Percentiles rank a stretch among this genome's conserved stretches.
Conservation (phyloP, 2,888 invertebrate genomes). For the Eupithecia inturbata region DNA sequence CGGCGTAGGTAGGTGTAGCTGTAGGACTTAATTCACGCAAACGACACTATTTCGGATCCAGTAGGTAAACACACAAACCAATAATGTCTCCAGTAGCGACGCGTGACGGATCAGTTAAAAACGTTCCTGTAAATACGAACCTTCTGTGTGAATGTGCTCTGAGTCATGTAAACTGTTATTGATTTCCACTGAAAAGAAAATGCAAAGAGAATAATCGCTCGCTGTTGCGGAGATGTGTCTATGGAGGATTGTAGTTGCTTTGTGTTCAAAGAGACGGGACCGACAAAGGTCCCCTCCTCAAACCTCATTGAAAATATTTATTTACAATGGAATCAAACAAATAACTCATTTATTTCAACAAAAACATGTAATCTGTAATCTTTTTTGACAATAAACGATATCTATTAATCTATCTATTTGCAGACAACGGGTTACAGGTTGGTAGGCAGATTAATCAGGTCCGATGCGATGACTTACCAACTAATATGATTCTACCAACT, state of each 20-base stretch:
- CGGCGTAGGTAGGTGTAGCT: background rate
- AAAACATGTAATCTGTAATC: no score
- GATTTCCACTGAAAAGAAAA: constrained; percentile 7
- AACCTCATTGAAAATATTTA: background rate
- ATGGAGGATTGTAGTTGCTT: background rate
- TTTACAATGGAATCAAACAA: background rate
- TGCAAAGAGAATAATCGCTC: background rate
- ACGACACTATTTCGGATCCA: background rate
- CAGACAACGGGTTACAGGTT: no score
- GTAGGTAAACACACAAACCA: background rate
- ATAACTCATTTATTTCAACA: no score
- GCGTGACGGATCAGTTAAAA: background rate
- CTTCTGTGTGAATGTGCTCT: background rate
- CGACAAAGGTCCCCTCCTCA: background rate
- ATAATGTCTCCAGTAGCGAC: background rate
- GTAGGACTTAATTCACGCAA: background rate
- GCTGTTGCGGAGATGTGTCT: background rate
- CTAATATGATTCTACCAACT: no score
- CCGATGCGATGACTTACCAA: no score
- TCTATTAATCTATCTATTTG: no score
- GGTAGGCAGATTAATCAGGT: no score
- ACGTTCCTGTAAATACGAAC: background rate
- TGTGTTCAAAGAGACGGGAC: background rate
- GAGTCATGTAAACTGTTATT: constrained; percentile 9
- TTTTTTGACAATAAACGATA: no score